Evolutionary conservation across 2,888 invertebrate genomes (phyloP).

Genomic region (Cordylochernes scorpioides): DNA sequence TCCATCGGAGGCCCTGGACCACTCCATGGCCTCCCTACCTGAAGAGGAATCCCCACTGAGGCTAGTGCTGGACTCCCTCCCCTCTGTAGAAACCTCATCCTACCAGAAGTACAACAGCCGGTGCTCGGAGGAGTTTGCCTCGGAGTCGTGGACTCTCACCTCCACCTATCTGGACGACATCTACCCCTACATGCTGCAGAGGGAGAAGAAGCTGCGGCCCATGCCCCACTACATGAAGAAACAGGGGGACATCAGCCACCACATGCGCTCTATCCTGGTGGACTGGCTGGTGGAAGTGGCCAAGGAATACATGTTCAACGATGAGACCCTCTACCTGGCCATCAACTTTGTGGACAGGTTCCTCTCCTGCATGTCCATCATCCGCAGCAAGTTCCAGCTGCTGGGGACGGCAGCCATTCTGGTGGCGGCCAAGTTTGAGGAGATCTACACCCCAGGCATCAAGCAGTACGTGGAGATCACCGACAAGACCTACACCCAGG

Average conservation of each 20-base stretch:
- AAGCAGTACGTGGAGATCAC: conserved; percentile 91
- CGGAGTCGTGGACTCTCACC: too few relatives aligned
- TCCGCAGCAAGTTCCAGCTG: conserved; percentile 67
- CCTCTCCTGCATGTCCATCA: conserved; percentile 76
- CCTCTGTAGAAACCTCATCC: too few relatives aligned
- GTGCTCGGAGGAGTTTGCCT: too few relatives aligned
- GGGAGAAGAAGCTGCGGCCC: conserved; percentile 33
- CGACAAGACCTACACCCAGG: conserved; percentile 78
- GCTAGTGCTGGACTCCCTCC: too few relatives aligned
- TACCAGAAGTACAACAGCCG: too few relatives aligned
- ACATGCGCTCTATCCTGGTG: conserved; percentile 75
- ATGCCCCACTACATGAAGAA: conserved; percentile 68
- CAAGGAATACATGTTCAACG: conserved; percentile 70
- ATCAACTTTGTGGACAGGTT: conserved; percentile 77
- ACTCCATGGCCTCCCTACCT: too few relatives aligned
- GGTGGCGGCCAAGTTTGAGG: conserved; percentile 90
- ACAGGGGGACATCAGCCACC: conserved; percentile 67
- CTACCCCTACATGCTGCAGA: too few relatives aligned
- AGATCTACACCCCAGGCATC: conserved; percentile 86
- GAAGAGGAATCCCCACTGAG: too few relatives aligned
- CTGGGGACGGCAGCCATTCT: conserved; percentile 92
- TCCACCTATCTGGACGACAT: too few relatives aligned
- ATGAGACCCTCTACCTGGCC: conserved; percentile 71
- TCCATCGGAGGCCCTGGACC: too few relatives aligned
- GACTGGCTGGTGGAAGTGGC: conserved; percentile 95